Evolutionary conservation across 35 echinoderm and acorn worm species (phyloP).

Genomic region (Ophioderma brevispina): DNA sequence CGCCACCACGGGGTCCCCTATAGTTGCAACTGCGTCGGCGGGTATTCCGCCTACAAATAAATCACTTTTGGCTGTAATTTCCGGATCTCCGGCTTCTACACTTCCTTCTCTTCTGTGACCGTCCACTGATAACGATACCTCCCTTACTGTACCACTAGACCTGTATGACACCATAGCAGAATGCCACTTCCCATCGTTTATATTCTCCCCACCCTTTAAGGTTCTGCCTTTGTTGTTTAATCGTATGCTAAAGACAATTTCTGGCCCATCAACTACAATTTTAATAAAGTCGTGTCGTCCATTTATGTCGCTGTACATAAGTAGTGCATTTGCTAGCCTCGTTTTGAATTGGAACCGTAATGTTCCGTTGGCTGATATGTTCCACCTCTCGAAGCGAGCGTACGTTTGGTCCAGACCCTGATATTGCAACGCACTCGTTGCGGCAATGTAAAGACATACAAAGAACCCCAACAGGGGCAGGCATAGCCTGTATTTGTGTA

Average conservation of each 20-base stretch:
- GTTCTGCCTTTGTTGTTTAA: conserved; percentile 72
- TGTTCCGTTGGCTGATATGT: conserved; percentile 85
- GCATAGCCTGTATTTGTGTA: conserved; percentile 9
- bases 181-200: conserved; percentile 69
- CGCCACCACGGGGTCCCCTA: conserved; percentile 46
- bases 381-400: conserved; percentile 81
- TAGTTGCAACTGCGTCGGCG: not conserved
- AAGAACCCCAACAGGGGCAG: conserved; percentile 1
- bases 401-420: conserved; percentile 49
- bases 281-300: conserved; percentile 61
- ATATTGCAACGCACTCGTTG: conserved; percentile 50
- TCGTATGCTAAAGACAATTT: conserved; percentile 52
- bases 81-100: conserved; percentile 35
- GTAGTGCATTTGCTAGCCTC: conserved; percentile 39
- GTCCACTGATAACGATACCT: conserved; percentile 57
- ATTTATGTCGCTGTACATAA: conserved; percentile 76
- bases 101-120: conserved; percentile 35
- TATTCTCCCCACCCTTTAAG: conserved; percentile 54
- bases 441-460: not conserved
- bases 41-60: conserved; percentile 87
- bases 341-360: conserved; percentile 91
- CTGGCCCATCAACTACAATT: conserved; percentile 34
- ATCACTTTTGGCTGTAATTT: conserved; percentile 59
- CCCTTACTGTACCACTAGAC: conserved; percentile 6
- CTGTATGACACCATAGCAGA: conserved; percentile 44